Evolutionary conservation across 2,113 vertebrate genomes (phyloP), one percentile per base, ranked within the genome.

Genomic region (Pelvicachromis taeniatus): DNA sequence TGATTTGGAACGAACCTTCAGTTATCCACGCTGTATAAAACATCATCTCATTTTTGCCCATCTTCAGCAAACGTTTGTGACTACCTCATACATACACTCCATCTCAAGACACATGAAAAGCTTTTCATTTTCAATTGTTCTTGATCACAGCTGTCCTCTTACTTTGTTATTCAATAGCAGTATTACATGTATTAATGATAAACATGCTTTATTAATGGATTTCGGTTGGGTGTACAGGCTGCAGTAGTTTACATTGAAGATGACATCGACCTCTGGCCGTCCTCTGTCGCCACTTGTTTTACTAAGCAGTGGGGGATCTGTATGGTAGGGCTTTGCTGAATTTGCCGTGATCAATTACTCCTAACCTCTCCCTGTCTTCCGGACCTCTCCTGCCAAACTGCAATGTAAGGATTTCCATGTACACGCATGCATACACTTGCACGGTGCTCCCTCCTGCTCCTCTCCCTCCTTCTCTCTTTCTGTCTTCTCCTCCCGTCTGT

Each of bases 271-370:
- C 90, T 87, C 80, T 17, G 84, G 38, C 56, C 38, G 55, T 90
- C 92, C 87, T 89, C 83, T 77, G 61, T 92, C 88, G 33, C 31
- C 33, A 33, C 63, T 79, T 89, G 78, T 81, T 88, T 63, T 63
- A 29, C 65, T 79, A 88, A 83, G 29, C 83, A 86, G 73, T 13
- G 19, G 82, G 75, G 59, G 63, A 42, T 77, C 42, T 16, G 31
- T 78, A 29, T n/a, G 42, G 16, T 10, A 29, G 17, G 55, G 48
- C 59, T 84, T 84, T 54, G 38, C 68, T 87, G 90, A 84, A 92
- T 92, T 85, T 78, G 26, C 58, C 31, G 7, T 84, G 85, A 89
- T 90, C 61, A 89, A 87, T 89, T 77, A 77, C 90, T 85, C 29
- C 38, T 84, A 56, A 87, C 78, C 85, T 84, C 75, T 78, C 52